Percentiles rank a stretch among this genome's conserved stretches.
Evolutionary conservation across 2,113 vertebrate species (phyloP).

Genomic region (Microtus montanus): DNA sequence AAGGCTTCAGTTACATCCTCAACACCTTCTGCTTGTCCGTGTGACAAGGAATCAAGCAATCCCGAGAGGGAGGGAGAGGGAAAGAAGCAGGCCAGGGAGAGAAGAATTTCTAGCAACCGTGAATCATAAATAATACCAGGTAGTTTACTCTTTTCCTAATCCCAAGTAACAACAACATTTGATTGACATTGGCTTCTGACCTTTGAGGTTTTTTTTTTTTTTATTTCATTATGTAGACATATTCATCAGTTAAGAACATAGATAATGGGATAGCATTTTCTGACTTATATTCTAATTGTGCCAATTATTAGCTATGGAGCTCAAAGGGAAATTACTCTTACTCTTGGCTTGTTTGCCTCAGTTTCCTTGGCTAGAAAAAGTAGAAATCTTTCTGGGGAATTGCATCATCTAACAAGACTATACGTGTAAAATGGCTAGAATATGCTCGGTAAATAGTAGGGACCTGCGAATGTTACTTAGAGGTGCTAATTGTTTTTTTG

Average conservation of each 20-base stretch:
- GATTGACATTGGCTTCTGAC: neutral
- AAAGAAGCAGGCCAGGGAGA: neutral
- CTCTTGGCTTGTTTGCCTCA: neutral
- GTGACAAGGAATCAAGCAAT: neutral
- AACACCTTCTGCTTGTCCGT: neutral
- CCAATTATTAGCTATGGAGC: neutral
- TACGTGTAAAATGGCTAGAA: neutral
- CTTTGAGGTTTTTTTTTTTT: neutral
- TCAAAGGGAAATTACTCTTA: constrained; percentile 2
- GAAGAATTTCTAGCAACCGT: neutral
- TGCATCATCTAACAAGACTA: neutral
- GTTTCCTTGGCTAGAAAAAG: constrained; percentile 20
- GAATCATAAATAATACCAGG: neutral
- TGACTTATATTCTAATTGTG: neutral
- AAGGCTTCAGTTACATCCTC: neutral
- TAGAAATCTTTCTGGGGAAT: neutral
- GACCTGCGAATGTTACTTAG: neutral
- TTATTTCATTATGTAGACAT: neutral
- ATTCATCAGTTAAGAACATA: neutral
- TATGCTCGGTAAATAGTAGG: neutral
- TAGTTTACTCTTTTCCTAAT: neutral
- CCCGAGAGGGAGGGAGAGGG: neutral
- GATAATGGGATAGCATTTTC: neutral
- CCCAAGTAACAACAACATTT: neutral
- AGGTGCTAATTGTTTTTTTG: neutral